Base-by-base conservation (phyloP, 2,113 vertebrate species). In the Tachuris rubrigastra region DNA sequence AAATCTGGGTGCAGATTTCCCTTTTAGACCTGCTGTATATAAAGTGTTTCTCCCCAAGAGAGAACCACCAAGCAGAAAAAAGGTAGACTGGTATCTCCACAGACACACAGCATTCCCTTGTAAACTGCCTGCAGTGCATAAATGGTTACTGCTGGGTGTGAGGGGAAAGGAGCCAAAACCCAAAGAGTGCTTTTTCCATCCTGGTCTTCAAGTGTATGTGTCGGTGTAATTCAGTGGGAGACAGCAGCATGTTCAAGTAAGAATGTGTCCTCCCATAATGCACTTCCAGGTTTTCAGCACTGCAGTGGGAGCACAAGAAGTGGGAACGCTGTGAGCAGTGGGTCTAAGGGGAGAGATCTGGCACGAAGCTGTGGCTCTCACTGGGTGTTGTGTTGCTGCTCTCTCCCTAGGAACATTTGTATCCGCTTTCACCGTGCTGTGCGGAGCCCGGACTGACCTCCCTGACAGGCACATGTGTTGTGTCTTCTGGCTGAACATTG, bases 401-500 rank as follows among this genome's bases (percentile, higher is more conserved):
- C 25, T 95, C 68, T 92, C 93, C 84, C 15, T 97, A 99, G 99
- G 99, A 30, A 99, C 99, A 0, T 99, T 99, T 75, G 97, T 99
- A 95, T 99, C 99, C 0, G 99, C 99, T 24, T 99, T 99, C 96
- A 98, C 99, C 0, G 99, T 99, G 97, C 98, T 99, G 85, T 99
- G 99, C 0, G 99, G 99, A 7, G 99, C 99, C 31, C 98, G 98
- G 93, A 99, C 99, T 0, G 99, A 99, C 89, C 98, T 99, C 77
- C 98, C 99, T 0, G 98, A 99, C 97, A 98, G 98, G 80, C 99
- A 99, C 20, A 96, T 98, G 79, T 99, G 99, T 96, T 99, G 99
- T 22, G 99, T 99, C 93, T 99, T 99, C 98, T 99, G 99, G 99
- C 98, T 99, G 65, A 99, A 99, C 96, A 98, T 99, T 19, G 99